Evolutionary conservation across 2,113 vertebrate species (phyloP).

Genomic region (Misgurnus anguillicaudatus): DNA sequence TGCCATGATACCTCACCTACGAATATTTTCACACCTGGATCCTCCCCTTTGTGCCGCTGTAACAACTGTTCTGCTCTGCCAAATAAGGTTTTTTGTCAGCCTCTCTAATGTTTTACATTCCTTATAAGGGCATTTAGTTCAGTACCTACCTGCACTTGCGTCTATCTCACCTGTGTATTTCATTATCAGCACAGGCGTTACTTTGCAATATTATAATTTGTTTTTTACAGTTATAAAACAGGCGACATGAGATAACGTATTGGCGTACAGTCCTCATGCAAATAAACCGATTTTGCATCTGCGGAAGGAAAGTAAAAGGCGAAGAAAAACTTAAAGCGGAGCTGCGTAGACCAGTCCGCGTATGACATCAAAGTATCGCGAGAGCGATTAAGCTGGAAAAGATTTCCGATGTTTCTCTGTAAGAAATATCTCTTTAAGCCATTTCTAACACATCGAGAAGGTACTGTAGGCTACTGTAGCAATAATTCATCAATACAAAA

Average conservation of each 20-base stretch:
- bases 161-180: conserved; percentile 51
- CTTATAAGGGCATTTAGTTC: conserved; percentile 64
- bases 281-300: not conserved
- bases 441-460: no score
- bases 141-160: conserved; percentile 39
- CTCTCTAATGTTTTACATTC: conserved; percentile 58
- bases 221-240: not conserved
- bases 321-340: no score
- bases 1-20: not conserved
- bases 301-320: not conserved
- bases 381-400: no score
- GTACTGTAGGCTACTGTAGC: no score
- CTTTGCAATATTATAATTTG: not conserved
- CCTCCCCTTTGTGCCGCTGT: not conserved
- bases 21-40: conserved; percentile 1
- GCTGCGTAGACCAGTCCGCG: no score
- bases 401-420: no score
- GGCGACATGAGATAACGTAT: not conserved
- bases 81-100: conserved; percentile 62
- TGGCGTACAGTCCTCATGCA: not conserved
- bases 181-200: conserved; percentile 7
- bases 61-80: conserved; percentile 55
- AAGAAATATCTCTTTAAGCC: no score
- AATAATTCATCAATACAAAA: no score
- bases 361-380: no score